A percentile compares a stretch with the other conserved stretches of the same genome.
Conservation (phyloP, 2,797 vertebrate species). For the Acanthopagrus latus region DNA sequence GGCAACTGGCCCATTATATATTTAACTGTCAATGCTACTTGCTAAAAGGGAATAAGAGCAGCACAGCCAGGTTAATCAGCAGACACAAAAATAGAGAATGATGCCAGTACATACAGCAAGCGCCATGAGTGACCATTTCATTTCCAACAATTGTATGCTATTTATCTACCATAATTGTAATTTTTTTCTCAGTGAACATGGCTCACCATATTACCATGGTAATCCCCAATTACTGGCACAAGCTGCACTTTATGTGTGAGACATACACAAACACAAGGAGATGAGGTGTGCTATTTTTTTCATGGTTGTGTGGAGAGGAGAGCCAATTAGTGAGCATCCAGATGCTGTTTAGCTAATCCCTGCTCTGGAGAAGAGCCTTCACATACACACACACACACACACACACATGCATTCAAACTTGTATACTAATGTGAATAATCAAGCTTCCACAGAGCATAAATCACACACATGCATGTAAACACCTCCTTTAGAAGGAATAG, state of each 20-base stretch:
- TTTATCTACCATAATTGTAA: constrained; percentile 69
- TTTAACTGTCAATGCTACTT: constrained; percentile 58
- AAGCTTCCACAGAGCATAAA: constrained; percentile 55
- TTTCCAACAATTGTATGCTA: constrained; percentile 53
- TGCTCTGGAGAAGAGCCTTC: constrained; percentile 67
- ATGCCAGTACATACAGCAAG: constrained; percentile 53
- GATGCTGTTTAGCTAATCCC: constrained; percentile 84
- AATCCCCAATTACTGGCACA: constrained; percentile 84
- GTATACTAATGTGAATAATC: constrained; percentile 57
- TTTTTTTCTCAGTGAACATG: constrained; percentile 61
- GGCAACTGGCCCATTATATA: constrained; percentile 61
- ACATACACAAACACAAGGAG: constrained; percentile 52
- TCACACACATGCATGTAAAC: constrained; percentile 57
- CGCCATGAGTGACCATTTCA: constrained; percentile 49
- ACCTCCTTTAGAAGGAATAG: constrained; percentile 16
- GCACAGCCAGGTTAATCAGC: constrained; percentile 66
- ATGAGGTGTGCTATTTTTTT: constrained; percentile 74
- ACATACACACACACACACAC: constrained; percentile 12
- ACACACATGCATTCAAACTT: background rate
- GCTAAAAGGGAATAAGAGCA: constrained; percentile 60
- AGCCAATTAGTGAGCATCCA: constrained; percentile 86
- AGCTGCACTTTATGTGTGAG: constrained; percentile 68
- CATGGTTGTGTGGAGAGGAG: constrained; percentile 77
- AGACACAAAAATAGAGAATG: constrained; percentile 24
- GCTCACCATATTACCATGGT: constrained; percentile 80